Evolutionary conservation across 2,797 vertebrate genomes (phyloP), one percentile per base, ranked within the genome.

Genomic region (Megaceryle alcyon): DNA sequence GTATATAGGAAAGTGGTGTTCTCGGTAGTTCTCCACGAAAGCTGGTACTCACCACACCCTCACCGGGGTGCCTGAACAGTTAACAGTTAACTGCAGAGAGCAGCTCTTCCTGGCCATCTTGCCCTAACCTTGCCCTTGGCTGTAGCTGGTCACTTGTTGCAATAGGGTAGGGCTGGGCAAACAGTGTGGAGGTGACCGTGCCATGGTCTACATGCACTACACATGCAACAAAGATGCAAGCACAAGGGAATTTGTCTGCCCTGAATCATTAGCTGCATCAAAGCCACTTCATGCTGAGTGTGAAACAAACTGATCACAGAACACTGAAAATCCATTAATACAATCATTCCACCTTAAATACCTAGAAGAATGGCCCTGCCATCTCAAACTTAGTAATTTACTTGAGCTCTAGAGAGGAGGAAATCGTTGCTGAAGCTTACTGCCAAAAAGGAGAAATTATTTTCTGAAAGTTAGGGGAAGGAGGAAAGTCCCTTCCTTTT

Each of bases 131-230:
- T 53, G 49, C 54, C 60, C 25, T 57, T 26, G 61, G 19, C 37
- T 54, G 61, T 33, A 59, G 9, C 44, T 65, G 35, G 41, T 26
- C 49, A 11, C 61, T 18, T 12, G 39, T 8, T 21, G 44, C 39
- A 28, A n/a, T 1, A 2, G 53, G n/a, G 29, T 19, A 76, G 5
- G 33, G 14, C 43, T 63, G 54, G 31, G 37, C n/a, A 35, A 37
- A 22, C 2, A 4, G 23, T 0, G 19, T 3, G 3, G 61, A 57
- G 23, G 44, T 22, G 26, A 65, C 31, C 15, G 4, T 1, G 31
- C 43, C 14, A 0, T 8, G 25, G 51, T 54, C 65, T 23, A 43
- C 33, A 33, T 33, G 19, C 1, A 0, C 25, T 29, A 7, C 1
- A 6, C 11, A 25, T 16, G 29, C 20, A 14, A 5, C 2, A 17